Evolutionary conservation across 2,888 invertebrate genomes (phyloP).

Genomic region (Coleophora flavipennella): DNA sequence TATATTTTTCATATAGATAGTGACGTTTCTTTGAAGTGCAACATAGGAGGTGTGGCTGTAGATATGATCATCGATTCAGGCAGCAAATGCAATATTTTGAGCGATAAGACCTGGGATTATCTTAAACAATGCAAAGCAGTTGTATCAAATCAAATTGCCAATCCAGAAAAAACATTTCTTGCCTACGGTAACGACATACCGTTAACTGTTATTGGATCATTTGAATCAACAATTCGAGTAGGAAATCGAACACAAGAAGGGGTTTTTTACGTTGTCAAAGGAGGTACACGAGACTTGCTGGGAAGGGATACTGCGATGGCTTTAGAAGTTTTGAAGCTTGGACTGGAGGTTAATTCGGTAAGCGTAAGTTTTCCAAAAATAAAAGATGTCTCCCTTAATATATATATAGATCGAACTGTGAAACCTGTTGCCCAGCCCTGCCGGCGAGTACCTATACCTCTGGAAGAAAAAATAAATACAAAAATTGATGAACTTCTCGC

Average conservation of each 20-base stretch:
- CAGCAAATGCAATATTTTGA: too few species aligned
- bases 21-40: slow-evolving; percentile 11
- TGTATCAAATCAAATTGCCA: slow-evolving; percentile 9
- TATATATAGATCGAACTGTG: slow-evolving; percentile 9
- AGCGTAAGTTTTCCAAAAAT: slow-evolving; percentile 11
- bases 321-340: slow-evolving; percentile 12
- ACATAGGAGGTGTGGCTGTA: slow-evolving; percentile 10
- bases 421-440: slow-evolving; percentile 11
- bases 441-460: slow-evolving; percentile 10
- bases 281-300: slow-evolving; percentile 9
- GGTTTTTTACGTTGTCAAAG: slow-evolving; percentile 14
- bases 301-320: slow-evolving; percentile 12
- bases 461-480: slow-evolving; percentile 12
- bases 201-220: slow-evolving; percentile 15
- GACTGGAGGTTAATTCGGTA: slow-evolving; percentile 5
- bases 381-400: slow-evolving; percentile 9
- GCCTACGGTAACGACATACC: slow-evolving; percentile 17
- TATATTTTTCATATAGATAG: slow-evolving; percentile 15
- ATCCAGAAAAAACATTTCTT: slow-evolving; percentile 12
- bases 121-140: slow-evolving; percentile 8
- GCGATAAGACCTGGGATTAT: slow-evolving; percentile 12
- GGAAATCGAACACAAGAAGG: not conserved
- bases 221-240: slow-evolving; percentile 12
- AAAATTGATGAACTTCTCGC: slow-evolving; percentile 10
- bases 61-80: slow-evolving; percentile 19